Base-by-base conservation (phyloP, 1,140 invertebrate genomes). In the Mercenaria mercenaria region DNA sequence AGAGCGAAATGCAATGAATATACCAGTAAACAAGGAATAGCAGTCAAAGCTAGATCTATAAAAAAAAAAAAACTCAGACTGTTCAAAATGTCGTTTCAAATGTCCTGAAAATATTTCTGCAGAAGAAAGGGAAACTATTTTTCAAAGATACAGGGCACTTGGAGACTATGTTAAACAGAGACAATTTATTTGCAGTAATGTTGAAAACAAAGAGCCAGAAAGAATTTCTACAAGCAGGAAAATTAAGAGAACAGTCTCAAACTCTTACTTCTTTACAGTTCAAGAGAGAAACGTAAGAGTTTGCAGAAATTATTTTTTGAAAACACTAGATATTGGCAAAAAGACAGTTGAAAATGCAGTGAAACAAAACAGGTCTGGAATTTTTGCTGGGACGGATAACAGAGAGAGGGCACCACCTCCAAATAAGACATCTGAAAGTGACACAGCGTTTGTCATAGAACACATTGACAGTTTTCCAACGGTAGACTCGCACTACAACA, bases 401-500 rank as follows among this genome's bases (percentile, higher is more conserved):
- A 50, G 90, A 74, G 90, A 88, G 15, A 88, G 69, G 61, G 64
- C 69, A n/a, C 3, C 41, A 26, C 85, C 88, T 56, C 29, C 29
- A n/a, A 93, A 92, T 50, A 91, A 86, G 50, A 91, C 83, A 6
- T 29, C 59, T 34, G 59, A 76, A 26, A 61, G 67, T 52, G 34
- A 52, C 10, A 61, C 56, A 39, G 20, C 64, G 18, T 29, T 80
- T 37, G 82, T 92, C 0, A 64, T 56, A 81, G 69, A 84, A 11
- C 91, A 93, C 61, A 91, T 93, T 37, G 69, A 90, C 59, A 61
- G 61, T 77, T 93, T 93, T 52, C 90, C 80, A 37, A 74, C 3
- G 20, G 41, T 91, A 10, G 87, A 87, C 8, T 83, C 91, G 6
- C 92, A 92, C 52, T 91, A 91, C 32, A 88, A 84, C 18, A 74